phyloP scores from a whole-genome alignment of 2,797 vertebrate genomes.

The Scolopax bukidnonensis region DNA sequence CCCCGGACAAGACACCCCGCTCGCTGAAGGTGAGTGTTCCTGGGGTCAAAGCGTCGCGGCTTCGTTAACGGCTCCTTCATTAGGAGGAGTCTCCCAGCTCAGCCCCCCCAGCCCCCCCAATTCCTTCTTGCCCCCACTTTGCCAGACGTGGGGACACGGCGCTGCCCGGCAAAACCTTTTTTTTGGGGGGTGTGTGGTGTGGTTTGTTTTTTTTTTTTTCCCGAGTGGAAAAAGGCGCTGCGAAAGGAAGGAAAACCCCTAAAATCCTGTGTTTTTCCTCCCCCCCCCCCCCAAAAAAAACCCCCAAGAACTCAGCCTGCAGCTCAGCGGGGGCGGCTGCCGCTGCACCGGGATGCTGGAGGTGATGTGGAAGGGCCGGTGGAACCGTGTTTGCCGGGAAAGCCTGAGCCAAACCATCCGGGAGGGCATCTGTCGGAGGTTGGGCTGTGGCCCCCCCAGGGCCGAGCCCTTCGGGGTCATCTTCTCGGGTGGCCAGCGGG shows the following conservation, averaged over 20 bases:
- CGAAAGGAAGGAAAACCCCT: background rate
- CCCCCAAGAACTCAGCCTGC: background rate
- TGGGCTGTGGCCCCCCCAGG: background rate
- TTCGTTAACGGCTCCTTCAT: background rate
- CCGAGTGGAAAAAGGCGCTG: accelerated
- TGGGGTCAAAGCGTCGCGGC: accelerated
- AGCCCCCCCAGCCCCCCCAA: background rate
- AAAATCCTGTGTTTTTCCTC: accelerated
- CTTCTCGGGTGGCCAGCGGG: accelerated
- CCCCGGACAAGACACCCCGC: accelerated
- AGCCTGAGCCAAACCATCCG: accelerated
- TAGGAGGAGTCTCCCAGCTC: no score
- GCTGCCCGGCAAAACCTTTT: background rate
- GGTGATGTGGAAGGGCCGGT: accelerated
- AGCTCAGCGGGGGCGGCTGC: background rate
- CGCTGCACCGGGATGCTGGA: conserved; percentile 66
- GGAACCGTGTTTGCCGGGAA: background rate
- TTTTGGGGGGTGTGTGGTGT: background rate
- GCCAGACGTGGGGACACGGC: background rate
- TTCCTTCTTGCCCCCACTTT: background rate
- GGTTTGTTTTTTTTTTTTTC: no score
- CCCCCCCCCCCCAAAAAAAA: background rate
- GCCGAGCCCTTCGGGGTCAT: accelerated
- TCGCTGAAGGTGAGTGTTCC: background rate
- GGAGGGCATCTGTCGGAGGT: background rate